Conservation (phyloP, 2,888 invertebrate genomes). For the Odontomyia ornata region DNA sequence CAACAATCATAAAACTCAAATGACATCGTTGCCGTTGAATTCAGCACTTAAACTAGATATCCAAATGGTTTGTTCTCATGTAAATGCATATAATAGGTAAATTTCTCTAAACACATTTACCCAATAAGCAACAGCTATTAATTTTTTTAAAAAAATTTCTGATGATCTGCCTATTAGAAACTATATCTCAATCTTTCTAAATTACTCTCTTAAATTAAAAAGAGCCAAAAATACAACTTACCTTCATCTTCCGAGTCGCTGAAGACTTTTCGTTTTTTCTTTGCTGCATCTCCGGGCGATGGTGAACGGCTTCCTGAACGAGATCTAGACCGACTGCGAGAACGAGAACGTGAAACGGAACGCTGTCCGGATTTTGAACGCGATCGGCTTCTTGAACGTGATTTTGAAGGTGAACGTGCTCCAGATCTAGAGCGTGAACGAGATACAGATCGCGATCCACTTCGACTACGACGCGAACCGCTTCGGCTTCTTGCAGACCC, state of each 20-base stretch:
- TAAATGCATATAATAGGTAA: no score
- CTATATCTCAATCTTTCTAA: no score
- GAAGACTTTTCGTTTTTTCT: slow-evolving; percentile 62
- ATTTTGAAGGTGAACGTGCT: background rate
- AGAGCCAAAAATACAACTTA: slow-evolving; percentile 10
- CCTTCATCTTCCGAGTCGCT: slow-evolving; percentile 71
- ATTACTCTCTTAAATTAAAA: no score
- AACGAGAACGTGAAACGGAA: slow-evolving; percentile 56
- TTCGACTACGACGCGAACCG: slow-evolving; percentile 52
- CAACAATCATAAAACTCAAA: no score
- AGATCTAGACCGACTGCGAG: slow-evolving; percentile 52
- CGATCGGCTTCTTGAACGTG: slow-evolving; percentile 48
- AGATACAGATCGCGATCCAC: slow-evolving; percentile 54
- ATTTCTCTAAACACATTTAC: no score
- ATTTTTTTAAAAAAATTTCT: no score
- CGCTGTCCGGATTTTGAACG: slow-evolving; percentile 19
- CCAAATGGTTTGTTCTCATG: no score
- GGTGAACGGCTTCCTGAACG: slow-evolving; percentile 53
- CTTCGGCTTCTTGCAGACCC: slow-evolving; percentile 52
- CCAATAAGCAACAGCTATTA: no score
- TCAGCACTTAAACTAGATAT: no score
- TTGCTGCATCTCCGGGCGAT: slow-evolving; percentile 54
- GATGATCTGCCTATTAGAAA: no score
- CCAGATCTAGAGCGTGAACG: slow-evolving; percentile 50
- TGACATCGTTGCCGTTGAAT: no score